A percentile compares a stretch with the other conserved stretches of the same genome.
Conservation (phyloP, 2,888 invertebrate species). For the Villa cingulata region DNA sequence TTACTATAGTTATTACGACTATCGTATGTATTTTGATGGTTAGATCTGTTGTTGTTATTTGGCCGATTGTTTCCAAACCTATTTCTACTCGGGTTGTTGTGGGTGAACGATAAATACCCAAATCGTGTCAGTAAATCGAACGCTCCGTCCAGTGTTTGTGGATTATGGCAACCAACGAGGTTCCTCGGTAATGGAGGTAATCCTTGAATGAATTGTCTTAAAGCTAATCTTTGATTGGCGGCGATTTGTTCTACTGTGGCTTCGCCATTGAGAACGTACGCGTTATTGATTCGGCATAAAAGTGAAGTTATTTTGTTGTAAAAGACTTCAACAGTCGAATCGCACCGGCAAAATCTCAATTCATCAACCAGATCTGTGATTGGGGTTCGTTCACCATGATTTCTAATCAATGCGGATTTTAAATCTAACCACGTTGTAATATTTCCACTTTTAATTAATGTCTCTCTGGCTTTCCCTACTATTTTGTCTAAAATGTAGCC, state of each 20-base stretch:
- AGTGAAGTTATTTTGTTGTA: background rate
- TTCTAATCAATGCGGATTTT: background rate
- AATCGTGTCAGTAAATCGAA: background rate
- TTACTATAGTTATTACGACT: too few relatives aligned
- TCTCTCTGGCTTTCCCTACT: background rate
- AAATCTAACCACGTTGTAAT: background rate
- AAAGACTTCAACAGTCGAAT: background rate
- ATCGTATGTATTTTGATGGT: too few relatives aligned
- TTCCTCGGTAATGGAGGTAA: background rate
- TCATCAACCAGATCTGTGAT: background rate
- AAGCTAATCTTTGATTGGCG: background rate
- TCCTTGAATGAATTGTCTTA: background rate
- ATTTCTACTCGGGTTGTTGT: background rate
- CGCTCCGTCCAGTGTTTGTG: background rate
- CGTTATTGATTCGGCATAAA: background rate
- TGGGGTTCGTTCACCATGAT: background rate
- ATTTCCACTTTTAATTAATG: background rate
- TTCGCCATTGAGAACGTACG: too few relatives aligned
- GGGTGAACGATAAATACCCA: background rate
- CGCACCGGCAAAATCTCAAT: background rate
- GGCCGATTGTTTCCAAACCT: too few relatives aligned
- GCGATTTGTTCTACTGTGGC: too few relatives aligned
- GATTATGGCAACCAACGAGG: background rate
- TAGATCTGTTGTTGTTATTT: too few relatives aligned
- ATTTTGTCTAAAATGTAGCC: background rate